Evolutionary conservation across 2,797 vertebrate species (phyloP).

Genomic region (Squalus acanthias): DNA sequence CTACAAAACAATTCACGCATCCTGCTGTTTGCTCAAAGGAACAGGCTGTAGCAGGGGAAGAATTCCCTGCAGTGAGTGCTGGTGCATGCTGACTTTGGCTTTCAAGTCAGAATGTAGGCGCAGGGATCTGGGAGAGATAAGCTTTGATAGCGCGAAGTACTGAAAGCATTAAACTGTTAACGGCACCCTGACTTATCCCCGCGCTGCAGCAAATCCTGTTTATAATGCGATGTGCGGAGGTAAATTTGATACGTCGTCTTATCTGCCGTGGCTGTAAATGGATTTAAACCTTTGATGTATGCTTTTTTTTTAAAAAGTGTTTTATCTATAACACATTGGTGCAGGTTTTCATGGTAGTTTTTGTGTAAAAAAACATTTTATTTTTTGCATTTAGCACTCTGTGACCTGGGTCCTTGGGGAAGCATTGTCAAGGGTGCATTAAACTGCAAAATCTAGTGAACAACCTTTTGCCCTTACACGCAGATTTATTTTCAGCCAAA

Average conservation of each 20-base stretch:
- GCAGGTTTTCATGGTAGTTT: not conserved
- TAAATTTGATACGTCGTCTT: not conserved
- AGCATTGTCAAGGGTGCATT: not conserved
- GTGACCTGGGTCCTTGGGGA: not conserved
- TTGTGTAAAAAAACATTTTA: too few relatives aligned
- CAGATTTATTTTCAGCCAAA: not conserved
- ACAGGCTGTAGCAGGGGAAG: not conserved
- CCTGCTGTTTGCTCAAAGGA: not conserved
- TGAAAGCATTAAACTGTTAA: not conserved
- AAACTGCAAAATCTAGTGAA: not conserved
- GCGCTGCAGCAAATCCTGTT: not conserved
- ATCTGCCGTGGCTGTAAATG: not conserved
- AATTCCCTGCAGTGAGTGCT: not conserved
- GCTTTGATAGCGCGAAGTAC: too few relatives aligned
- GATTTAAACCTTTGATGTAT: not conserved
- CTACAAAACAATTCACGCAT: not conserved
- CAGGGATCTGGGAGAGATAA: not conserved
- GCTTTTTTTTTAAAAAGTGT: not conserved
- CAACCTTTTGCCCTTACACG: not conserved
- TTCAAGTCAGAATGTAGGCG: not conserved
- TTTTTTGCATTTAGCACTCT: not conserved
- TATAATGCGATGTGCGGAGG: not conserved
- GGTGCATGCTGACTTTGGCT: not conserved
- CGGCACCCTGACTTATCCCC: not conserved
- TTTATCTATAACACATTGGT: not conserved